Evolutionary conservation across 2,113 vertebrate genomes (phyloP), one percentile per base, ranked within the genome.

Genomic region (Silurus meridionalis): DNA sequence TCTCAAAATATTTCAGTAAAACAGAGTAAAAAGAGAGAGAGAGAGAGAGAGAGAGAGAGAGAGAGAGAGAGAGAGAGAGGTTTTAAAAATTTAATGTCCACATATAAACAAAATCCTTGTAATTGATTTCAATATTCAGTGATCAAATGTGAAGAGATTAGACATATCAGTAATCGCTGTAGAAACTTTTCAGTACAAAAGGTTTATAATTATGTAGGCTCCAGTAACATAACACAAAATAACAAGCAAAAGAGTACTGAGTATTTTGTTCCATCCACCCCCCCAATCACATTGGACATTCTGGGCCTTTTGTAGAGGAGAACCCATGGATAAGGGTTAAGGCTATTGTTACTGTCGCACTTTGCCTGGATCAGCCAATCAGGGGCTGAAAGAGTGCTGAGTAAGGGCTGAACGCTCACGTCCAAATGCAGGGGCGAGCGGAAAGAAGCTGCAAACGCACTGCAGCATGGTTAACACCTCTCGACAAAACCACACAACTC

Each of bases 401-500:
- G 93, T 97, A 96, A 97, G 96, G 95, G 90, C 86, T 86, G 88
- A 92, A 93, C 86, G 88, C 95, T 95, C 96, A 95, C 94, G 94
- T 96, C 94, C 89, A 90, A 93, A 94, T 96, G 97, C 96, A 94
- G 96, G 94, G 93, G 93, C 94, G 93, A 93, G 93, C 93, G 89
- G 87, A 84, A 81, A 77, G 83, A 84, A 83, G 83, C 91, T 90
- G 92, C 93, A 95, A 89, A 92, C 95, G 95, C 95, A 96, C 95
- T 96, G 96, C 96, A 95, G 95, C 91, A 94, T 93, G 92, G 87
- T 92, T 91, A 92, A 91, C 61, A 86, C 72, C 80, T 78, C 72
- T 80, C 48, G 90, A 92, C 91, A 91, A 92, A 94, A 64, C 52
- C 77, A 55, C 71, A 80, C 66, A 80, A 74, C 64, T 87, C 69